Evolutionary conservation across 2,113 vertebrate species (phyloP).

Genomic region (Castor canadensis): DNA sequence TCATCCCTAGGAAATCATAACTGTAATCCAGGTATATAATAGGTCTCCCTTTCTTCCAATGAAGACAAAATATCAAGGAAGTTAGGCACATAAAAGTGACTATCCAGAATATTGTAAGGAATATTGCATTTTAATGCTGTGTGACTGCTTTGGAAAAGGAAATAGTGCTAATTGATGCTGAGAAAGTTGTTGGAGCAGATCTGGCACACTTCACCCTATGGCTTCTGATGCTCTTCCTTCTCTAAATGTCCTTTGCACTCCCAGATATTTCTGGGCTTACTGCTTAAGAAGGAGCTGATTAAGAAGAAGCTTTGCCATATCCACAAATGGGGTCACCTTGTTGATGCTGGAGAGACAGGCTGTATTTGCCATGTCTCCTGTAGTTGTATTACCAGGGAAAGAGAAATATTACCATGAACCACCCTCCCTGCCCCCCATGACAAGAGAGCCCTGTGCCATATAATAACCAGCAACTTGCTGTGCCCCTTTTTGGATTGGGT

Average conservation of each 20-base stretch:
- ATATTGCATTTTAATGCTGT: constrained; percentile 59
- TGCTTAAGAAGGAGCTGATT: not conserved
- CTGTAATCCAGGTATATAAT: not conserved
- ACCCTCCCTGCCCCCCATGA: no score
- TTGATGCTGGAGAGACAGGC: not conserved
- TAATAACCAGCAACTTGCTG: not conserved
- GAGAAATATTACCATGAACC: not conserved
- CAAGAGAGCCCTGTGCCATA: not conserved
- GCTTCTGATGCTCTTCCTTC: constrained; percentile 41
- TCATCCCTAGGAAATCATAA: not conserved
- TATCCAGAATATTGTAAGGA: constrained; percentile 16
- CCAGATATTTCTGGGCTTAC: not conserved
- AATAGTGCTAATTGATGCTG: constrained; percentile 36
- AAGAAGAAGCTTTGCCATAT: not conserved
- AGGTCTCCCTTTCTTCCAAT: not conserved
- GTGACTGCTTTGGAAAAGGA: constrained; percentile 56
- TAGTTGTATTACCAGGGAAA: not conserved
- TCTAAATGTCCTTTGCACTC: not conserved
- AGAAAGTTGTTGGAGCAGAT: constrained; percentile 74
- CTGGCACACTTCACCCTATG: constrained; percentile 56
- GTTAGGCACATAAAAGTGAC: not conserved
- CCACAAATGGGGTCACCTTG: not conserved
- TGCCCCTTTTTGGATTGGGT: not conserved
- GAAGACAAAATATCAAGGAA: not conserved
- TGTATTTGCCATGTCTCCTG: not conserved